Conservation (phyloP, 2,797 vertebrate genomes). For the Semotilus atromaculatus region DNA sequence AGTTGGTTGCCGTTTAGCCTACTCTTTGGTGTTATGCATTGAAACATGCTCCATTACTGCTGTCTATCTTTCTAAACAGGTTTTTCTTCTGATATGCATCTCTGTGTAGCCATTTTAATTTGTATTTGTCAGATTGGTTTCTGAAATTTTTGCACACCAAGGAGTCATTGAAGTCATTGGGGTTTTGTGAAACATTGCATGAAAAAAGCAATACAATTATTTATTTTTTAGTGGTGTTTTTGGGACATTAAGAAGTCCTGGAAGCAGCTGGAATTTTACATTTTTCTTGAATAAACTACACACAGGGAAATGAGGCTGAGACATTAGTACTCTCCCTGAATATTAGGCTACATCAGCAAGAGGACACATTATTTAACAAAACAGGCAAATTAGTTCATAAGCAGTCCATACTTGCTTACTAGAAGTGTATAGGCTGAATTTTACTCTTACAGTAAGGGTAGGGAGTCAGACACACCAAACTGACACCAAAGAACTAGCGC, state of each 20-base stretch:
- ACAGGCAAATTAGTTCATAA: not conserved
- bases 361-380: not conserved
- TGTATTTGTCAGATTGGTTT: not conserved
- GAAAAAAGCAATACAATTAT: not conserved
- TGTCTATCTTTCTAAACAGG: not conserved
- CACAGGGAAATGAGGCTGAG: not conserved
- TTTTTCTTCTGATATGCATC: not conserved
- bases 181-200: too few relatives aligned
- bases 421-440: too few relatives aligned
- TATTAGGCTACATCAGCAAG: constrained; percentile 1
- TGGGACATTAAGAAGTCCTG: not conserved
- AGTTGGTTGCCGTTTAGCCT: not conserved
- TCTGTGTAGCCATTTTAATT: not conserved
- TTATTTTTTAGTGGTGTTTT: not conserved
- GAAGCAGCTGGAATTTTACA: not conserved
- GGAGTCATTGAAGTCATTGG: not conserved
- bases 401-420: not conserved
- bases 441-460: not conserved
- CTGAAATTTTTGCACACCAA: not conserved
- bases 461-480: too few relatives aligned
- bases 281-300: not conserved
- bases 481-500: too few relatives aligned
- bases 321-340: not conserved
- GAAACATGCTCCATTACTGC: not conserved
- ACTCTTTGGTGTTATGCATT: not conserved